Base-by-base conservation (phyloP, 2,797 vertebrate genomes). In the Lepus oiostolus region DNA sequence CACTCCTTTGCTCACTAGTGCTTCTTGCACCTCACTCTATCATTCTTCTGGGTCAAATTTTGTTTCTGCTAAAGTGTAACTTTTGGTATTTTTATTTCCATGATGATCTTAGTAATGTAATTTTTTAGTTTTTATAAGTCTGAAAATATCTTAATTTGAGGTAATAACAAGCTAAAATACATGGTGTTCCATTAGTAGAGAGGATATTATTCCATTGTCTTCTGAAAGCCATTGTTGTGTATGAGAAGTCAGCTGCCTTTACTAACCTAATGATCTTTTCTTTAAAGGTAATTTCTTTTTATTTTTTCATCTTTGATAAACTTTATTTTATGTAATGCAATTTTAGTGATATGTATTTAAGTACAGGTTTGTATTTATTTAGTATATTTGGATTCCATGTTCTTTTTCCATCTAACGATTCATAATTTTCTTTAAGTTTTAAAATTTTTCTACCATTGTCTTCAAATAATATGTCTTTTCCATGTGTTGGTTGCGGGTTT, bases 351-450 rank as follows among this genome's bases (percentile, higher is more conserved):
- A 74, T 68, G 8, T 75, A 4, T 67, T 86, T 91, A 85, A 42
- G 13, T 79, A 74, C 28, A 72, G 5, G 52, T 84, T 86, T 90
- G 70, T 84, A 84, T 71, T 91, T 91, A 52, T 77, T 94, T 85
- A 60, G 79, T 38, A 4, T 71, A 72, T 94, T 90, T 85, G 35
- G 47, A 92, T 38, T 86, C 19, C 72, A 82, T 42, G 7, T 85
- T 85, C 32, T 80, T 93, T 96, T 88, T 93, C 10, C 32, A 7
- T 24, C 0, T 86, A 58, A 85, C 17, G 12, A 87, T 70, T 89
- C 11, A 62, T 30, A 67, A 79, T 86, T 86, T 95, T 96, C 9
- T 83, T 89, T 77, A 72, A 77, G n/a, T 89, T 38, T 91, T 21
- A 91, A 94, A 91, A 84, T 7, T 26, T 85, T 85, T 79, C 60